A percentile compares a stretch with the other conserved stretches of the same genome.
These are phyloP conservation scores for Pseudomyrmex concolor DNA, from an alignment of 1,140 invertebrate species.

Conservation along the genomic window DNA sequence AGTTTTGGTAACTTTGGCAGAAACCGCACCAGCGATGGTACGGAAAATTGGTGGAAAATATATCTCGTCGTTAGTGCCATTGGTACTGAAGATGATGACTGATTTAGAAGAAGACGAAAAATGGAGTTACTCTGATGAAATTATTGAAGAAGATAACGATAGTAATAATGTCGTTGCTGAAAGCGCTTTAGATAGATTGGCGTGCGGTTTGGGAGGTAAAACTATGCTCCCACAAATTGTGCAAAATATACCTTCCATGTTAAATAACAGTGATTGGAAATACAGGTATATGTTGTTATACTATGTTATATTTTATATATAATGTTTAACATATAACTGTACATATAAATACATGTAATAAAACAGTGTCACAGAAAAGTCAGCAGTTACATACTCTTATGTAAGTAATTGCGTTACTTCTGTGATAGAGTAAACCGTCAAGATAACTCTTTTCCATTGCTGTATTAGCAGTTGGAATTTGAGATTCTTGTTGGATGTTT, in stretches of 20 bases:
- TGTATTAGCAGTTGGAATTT: constrained; percentile 75
- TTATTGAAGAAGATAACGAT: constrained; percentile 90
- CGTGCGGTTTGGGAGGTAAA: constrained; percentile 98
- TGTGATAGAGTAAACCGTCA: constrained; percentile 77
- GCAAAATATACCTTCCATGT: constrained; percentile 93
- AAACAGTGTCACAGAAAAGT: constrained; percentile 75
- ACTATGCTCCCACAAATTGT: constrained; percentile 96
- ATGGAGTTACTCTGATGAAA: constrained; percentile 89
- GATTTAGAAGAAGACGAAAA: constrained; percentile 97
- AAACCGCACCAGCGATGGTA: constrained; percentile 98
- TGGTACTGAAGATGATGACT: constrained; percentile 98
- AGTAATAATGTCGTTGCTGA: constrained; percentile 98
- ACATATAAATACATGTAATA: neutral
- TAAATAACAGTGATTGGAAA: constrained; percentile 93
- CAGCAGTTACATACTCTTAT: constrained; percentile 75
- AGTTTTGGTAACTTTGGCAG: constrained; percentile 96
- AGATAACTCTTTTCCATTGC: constrained; percentile 65
- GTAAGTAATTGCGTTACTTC: constrained; percentile 79
- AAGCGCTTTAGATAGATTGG: constrained; percentile 97
- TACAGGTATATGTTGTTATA: constrained; percentile 84
- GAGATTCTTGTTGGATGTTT: constrained; percentile 70
- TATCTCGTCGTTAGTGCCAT: constrained; percentile 91
- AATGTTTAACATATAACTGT: constrained; percentile 11
- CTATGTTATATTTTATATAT: constrained; percentile 3
- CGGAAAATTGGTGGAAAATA: constrained; percentile 94